Conservation (phyloP, 2,113 vertebrate species). For the Canis aureus region DNA sequence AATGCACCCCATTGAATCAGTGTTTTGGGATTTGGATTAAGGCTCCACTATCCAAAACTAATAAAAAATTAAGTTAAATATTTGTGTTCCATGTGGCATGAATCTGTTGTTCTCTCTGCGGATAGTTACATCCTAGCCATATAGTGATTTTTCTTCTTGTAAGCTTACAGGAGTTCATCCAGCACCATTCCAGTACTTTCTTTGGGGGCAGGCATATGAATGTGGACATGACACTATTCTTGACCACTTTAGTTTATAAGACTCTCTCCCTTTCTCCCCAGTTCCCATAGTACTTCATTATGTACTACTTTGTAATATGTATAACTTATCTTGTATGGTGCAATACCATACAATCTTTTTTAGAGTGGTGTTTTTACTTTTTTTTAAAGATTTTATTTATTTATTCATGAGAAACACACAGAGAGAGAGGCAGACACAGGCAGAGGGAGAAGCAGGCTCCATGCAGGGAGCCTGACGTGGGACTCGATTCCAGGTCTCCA, state of each 20-base stretch:
- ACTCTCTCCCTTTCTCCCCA: neutral
- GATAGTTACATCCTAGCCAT: neutral
- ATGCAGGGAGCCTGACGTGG: too few relatives aligned
- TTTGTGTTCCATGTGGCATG: neutral
- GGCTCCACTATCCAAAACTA: neutral
- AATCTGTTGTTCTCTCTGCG: neutral
- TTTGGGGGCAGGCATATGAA: neutral
- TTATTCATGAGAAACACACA: too few relatives aligned
- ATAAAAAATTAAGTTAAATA: neutral
- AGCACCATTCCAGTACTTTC: neutral
- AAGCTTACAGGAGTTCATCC: neutral
- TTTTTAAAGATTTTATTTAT: neutral
- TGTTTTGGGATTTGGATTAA: neutral
- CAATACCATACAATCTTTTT: neutral
- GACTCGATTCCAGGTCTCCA: too few relatives aligned
- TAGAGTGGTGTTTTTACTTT: neutral
- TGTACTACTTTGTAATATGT: neutral
- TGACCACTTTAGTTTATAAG: neutral
- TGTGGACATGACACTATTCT: neutral
- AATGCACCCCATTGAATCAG: neutral
- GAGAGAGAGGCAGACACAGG: too few relatives aligned
- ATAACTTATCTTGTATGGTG: neutral
- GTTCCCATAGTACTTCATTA: neutral
- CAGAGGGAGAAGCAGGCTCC: too few relatives aligned
- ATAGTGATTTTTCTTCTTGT: neutral